phyloP scores from a whole-genome alignment of 2,113 vertebrate species.

The Leptobrachium leishanense region DNA sequence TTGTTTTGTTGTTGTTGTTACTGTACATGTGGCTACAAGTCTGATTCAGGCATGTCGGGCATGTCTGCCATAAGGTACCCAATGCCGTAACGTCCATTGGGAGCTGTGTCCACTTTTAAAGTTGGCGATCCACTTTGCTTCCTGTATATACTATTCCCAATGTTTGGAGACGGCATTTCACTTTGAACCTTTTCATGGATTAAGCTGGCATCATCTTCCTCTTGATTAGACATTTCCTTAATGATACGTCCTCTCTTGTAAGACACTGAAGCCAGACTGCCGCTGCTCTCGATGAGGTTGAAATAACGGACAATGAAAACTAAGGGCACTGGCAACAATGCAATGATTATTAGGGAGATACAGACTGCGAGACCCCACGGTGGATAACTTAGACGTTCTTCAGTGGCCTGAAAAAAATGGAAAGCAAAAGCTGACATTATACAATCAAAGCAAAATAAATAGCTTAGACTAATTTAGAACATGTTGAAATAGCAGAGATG shows the following conservation, averaged over 20 bases:
- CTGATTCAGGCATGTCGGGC: constrained; percentile 92
- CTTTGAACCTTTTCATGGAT: constrained; percentile 85
- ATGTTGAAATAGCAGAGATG: no score
- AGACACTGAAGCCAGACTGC: constrained; percentile 78
- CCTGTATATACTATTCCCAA: constrained; percentile 85
- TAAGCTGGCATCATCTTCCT: constrained; percentile 85
- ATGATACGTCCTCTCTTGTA: constrained; percentile 93
- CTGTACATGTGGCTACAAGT: constrained; percentile 71
- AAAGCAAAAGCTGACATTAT: background rate
- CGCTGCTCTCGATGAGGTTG: constrained; percentile 77
- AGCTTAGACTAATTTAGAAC: background rate
- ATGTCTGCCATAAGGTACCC: constrained; percentile 92
- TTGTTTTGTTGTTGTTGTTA: background rate
- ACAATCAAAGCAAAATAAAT: background rate
- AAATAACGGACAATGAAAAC: constrained; percentile 80
- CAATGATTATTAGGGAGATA: constrained; percentile 80
- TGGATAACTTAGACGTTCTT: constrained; percentile 80
- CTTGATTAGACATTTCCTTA: constrained; percentile 78
- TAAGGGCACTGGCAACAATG: constrained; percentile 83
- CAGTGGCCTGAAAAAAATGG: constrained; percentile 71
- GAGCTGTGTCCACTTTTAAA: constrained; percentile 72
- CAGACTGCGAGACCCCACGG: constrained; percentile 83
- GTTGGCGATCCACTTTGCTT: constrained; percentile 78
- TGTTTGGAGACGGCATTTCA: constrained; percentile 84
- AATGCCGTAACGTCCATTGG: constrained; percentile 91